These are phyloP conservation scores for Puffinus mauretanicus DNA, from an alignment of 2,113 vertebrate genomes.

Conservation along the genomic window DNA sequence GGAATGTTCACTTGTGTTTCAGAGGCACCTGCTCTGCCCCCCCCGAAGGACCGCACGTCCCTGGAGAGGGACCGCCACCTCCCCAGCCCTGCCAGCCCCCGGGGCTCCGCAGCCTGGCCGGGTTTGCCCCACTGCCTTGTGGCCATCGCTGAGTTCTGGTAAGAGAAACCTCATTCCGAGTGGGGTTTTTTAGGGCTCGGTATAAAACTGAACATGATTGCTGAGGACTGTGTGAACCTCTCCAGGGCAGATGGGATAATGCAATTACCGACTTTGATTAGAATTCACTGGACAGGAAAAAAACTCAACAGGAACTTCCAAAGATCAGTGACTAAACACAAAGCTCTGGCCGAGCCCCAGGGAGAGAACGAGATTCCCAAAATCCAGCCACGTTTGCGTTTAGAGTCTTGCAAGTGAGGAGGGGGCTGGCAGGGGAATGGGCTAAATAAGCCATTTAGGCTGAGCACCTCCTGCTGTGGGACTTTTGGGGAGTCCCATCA, in stretches of 20 bases:
- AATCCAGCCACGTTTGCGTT: neutral
- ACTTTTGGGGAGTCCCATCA: neutral
- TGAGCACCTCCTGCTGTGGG: neutral
- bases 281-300: neutral
- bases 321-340: constrained; percentile 6
- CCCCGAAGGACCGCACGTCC: neutral
- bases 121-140: fast-evolving
- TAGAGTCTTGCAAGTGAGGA: neutral
- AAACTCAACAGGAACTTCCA: neutral
- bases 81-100: neutral
- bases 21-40: neutral
- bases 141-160: neutral
- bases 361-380: neutral
- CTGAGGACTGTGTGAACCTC: neutral
- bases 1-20: neutral
- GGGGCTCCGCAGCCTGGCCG: fast-evolving
- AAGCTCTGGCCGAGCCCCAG: neutral
- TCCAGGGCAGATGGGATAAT: neutral
- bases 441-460: neutral
- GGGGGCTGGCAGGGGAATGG: neutral
- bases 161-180: neutral
- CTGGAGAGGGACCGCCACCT: neutral
- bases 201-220: neutral
- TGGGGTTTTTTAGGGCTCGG: neutral
- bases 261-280: neutral